Evolutionary conservation across 2,888 invertebrate genomes (phyloP).

Genomic region (Stramonita haemastoma): DNA sequence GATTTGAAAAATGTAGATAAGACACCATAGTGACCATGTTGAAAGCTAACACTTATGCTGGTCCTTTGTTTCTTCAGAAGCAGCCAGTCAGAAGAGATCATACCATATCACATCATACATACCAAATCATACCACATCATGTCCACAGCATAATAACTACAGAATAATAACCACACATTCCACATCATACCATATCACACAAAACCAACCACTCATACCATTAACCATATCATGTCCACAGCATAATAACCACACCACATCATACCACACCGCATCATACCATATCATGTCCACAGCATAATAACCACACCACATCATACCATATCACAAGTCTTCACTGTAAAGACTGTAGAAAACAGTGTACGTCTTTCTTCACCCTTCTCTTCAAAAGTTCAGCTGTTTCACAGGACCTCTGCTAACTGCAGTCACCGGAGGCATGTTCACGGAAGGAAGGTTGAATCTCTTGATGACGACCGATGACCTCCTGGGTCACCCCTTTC

Average conservation of each 20-base stretch:
- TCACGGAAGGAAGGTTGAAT: not conserved
- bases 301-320: not conserved
- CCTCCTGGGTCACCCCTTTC: conserved; percentile 48
- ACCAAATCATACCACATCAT: not conserved
- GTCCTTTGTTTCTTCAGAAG: no score
- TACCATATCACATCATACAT: not conserved
- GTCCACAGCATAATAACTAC: not conserved
- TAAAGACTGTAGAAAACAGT: no score
- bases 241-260: not conserved
- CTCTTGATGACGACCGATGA: not conserved
- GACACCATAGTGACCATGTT: no score
- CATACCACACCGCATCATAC: not conserved
- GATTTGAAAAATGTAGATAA: no score
- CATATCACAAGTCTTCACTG: not conserved
- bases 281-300: not conserved
- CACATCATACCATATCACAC: not conserved
- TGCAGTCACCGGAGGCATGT: no score
- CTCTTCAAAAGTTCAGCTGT: no score
- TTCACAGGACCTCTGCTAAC: no score
- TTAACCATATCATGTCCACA: no score
- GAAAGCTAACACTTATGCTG: no score
- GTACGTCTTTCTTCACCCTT: no score
- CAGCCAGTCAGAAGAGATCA: not conserved
- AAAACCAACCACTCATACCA: no score
- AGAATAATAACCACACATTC: no score